phyloP scores from a whole-genome alignment of 2,113 vertebrate genomes.

The Nannobrachium achirus region DNA sequence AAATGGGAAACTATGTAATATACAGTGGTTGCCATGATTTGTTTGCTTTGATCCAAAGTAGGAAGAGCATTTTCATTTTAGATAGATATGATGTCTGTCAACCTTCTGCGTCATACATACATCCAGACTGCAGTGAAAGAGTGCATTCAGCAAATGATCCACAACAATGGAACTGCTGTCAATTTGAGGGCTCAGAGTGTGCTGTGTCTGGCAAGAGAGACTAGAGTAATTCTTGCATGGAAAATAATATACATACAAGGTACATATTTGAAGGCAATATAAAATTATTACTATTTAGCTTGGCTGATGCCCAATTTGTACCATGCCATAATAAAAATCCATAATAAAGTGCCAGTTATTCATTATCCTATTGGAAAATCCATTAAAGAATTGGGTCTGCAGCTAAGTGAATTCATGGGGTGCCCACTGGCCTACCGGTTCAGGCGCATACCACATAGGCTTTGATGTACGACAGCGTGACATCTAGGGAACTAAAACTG shows the following conservation, averaged over 20 bases:
- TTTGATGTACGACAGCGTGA: no score
- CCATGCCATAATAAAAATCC: neutral
- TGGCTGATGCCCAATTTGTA: neutral
- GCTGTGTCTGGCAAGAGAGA: neutral
- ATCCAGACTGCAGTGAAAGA: conserved; percentile 64
- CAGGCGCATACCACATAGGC: no score
- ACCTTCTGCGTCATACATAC: conserved; percentile 62
- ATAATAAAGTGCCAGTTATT: neutral
- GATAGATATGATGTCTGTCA: conserved; percentile 37
- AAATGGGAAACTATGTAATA: no score
- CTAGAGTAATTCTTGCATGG: conserved; percentile 7
- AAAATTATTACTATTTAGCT: neutral
- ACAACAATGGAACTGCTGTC: conserved; percentile 22
- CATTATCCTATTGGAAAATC: neutral
- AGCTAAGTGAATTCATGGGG: no score
- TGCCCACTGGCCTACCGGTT: no score
- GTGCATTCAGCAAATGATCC: conserved; percentile 70
- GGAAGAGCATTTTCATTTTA: neutral
- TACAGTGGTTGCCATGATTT: neutral
- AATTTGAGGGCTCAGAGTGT: conserved; percentile 20
- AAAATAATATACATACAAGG: neutral
- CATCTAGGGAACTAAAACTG: no score
- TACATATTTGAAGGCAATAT: no score
- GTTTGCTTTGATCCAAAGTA: neutral
- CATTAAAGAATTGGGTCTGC: no score